These are phyloP conservation scores for Lerema accius DNA, from an alignment of 1,140 invertebrate species.

Conservation along the genomic window DNA sequence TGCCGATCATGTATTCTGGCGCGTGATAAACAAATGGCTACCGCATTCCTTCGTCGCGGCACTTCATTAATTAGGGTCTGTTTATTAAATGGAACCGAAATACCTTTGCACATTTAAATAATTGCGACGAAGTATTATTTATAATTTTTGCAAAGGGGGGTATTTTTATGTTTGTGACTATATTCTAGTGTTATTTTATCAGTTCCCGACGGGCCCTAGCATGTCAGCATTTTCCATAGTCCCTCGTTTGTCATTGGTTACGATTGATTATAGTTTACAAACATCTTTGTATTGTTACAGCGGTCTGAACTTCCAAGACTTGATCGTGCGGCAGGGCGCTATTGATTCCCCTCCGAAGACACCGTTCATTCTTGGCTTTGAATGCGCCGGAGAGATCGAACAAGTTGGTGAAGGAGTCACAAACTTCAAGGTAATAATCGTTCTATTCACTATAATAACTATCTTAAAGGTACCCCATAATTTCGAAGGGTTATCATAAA, in stretches of 20 bases:
- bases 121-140: constrained; percentile 31
- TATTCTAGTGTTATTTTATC: too few species aligned
- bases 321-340: constrained; percentile 93
- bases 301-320: constrained; percentile 92
- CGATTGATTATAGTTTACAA: background rate
- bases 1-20: constrained; percentile 56
- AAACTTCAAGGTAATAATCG: constrained; percentile 89
- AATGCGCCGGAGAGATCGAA: constrained; percentile 93
- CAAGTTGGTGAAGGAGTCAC: constrained; percentile 91
- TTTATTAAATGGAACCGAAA: constrained; percentile 46
- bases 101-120: too few species aligned
- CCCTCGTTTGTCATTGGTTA: too few species aligned
- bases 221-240: too few species aligned
- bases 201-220: background rate
- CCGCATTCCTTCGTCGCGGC: constrained; percentile 62
- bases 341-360: constrained; percentile 93
- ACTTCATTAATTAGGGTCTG: constrained; percentile 52
- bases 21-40: constrained; percentile 68
- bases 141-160: too few species aligned
- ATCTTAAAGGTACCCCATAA: too few species aligned
- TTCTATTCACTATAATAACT: too few species aligned
- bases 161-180: too few species aligned
- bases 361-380: constrained; percentile 94
- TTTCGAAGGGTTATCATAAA: too few species aligned
- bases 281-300: constrained; percentile 77